Base-by-base conservation (phyloP, 2,888 invertebrate species). In the Listrodromus nycthemerus region DNA sequence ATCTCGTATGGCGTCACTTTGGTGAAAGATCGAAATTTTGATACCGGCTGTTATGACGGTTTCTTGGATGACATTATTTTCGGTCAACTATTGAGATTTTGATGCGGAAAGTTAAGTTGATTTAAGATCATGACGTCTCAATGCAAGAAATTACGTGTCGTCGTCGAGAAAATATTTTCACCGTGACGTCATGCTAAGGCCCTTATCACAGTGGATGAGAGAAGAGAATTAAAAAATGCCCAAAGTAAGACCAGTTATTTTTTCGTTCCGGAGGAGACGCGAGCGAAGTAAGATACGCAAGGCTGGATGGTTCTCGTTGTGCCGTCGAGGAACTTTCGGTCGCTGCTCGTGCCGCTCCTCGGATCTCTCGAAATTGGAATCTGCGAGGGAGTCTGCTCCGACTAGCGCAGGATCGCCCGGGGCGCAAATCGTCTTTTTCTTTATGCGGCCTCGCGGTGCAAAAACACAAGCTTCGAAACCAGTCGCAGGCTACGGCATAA, bases 341-440 rank as follows among this genome's bases (percentile, higher is more conserved):
- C 55, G 77, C 67, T 74, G 81, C 78, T 81, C 75, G 84, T 81
- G 79, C 78, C 84, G 74, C 81, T 78, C 58, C 78, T 84, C 74
- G 81, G 84, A 84, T 78, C 78, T 84, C 81, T 70, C 78, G 78
- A 82, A 84, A 84, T 84, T 84, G 84, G 84, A 84, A 84, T 84
- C 84, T 81, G 78, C 84, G 80, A 84, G 74, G 78, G 84, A 84
- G 81, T 81, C 66, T 78, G 81, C 78, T 84, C 67, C 78, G 67
- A 76, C 75, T 83, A 77, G 76, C 80, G 81, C 74, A 77, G 65
- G 75, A 79, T 84, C 69, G 84, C 84, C 78, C 81, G 27, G 84
- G 81, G 84, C 81, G 81, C 75, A 78, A 81, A 84, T 82, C 84
- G 78, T 79, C 74, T 74, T 84, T 67, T 74, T 69, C 67, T 73